Evolutionary conservation across 2,113 vertebrate genomes (phyloP), one percentile per base, ranked within the genome.

Genomic region (Hippocampus barbouri): DNA sequence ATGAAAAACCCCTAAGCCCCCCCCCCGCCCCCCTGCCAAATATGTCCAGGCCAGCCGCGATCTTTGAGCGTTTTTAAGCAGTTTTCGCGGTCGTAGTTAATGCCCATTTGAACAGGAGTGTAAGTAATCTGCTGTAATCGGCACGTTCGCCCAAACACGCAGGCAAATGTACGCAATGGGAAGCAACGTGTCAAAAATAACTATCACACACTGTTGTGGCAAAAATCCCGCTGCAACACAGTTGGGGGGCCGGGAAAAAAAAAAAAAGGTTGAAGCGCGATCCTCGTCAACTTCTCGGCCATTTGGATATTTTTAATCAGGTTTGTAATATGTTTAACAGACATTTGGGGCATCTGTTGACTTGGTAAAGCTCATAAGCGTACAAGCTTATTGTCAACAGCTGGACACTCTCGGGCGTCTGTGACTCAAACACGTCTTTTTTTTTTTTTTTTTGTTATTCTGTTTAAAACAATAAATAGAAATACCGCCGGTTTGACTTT

Each of bases 51-150:
- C 25, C 23, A 2, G 12, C 5, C 25, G 12, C 1, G 56, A 88
- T 88, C 85, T 84, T 89, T 86, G 70, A 15, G 62, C 41, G 54
- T 80, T 90, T 90, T 87, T 88, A 87, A 90, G 89, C 85, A 89
- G 72, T 85, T 88, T 86, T 89, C 87, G 87, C 86, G 83, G 76
- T 20, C 1, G 75, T 76, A 81, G 80, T 84, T 90, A 91, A 90
- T 89, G 87, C 87, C 88, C 88, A 78, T 89, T 89, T 89, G 82
- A 83, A 77, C 71, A 78, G 23, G 82, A 73, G 85, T 88, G 85
- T 89, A 90, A 89, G 85, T 90, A 90, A 91, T 90, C 87, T 90
- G 83, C 78, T 87, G 77, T 89, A 90, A 90, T 87, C 85, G 73
- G 69, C 68, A 76, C 57, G 76, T 70, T 88, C 80, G 75, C 78